Base-by-base conservation (phyloP, 2,113 vertebrate species). In the Mionectes macconnelli region DNA sequence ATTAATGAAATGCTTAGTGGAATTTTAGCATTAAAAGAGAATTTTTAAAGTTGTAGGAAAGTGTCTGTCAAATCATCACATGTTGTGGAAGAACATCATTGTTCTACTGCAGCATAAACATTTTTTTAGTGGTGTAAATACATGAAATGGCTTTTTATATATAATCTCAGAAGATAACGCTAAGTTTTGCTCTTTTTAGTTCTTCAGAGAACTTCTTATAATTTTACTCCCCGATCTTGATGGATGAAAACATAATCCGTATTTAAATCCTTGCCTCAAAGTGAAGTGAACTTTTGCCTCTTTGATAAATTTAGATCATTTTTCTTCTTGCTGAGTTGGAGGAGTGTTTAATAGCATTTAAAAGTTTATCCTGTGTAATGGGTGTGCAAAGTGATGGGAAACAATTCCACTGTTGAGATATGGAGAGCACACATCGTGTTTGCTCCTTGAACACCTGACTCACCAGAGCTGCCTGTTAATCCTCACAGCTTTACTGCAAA, bases 281-380 rank as follows among this genome's bases (percentile, higher is more conserved):
- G 30, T 57, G 25, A 82, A 66, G 57, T 37, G 49, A 91, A 91
- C 78, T 94, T 75, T 12, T 67, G 49, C 27, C 78, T 45, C 50
- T 78, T 94, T 53, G 78, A 87, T 93, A 78, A 95, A 92, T 96
- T 89, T 63, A 76, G 53, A 39, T 56, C 2, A 35, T 79, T 92
- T 95, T 73, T 85, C 40, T 87, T 53, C 68, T 73, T 62, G 30
- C 7, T 47, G 67, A 57, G 40, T 47, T 44, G 60, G 64, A 94
- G 47, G 63, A 74, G 56, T 47, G 74, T 81, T 89, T 84, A 92
- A 87, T 55, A 92, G 72, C 76, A 84, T 84, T 77, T 45, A n/a
- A 30, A 88, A 76, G 37, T 93, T 89, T 33, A n/a, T 67, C 80
- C 82, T 70, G 28, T 86, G 20, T 40, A 76, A 73, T 18, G 16